These are phyloP conservation scores for Lasioglossum vierecki DNA, from an alignment of 2,888 invertebrate species.

Conservation along the genomic window DNA sequence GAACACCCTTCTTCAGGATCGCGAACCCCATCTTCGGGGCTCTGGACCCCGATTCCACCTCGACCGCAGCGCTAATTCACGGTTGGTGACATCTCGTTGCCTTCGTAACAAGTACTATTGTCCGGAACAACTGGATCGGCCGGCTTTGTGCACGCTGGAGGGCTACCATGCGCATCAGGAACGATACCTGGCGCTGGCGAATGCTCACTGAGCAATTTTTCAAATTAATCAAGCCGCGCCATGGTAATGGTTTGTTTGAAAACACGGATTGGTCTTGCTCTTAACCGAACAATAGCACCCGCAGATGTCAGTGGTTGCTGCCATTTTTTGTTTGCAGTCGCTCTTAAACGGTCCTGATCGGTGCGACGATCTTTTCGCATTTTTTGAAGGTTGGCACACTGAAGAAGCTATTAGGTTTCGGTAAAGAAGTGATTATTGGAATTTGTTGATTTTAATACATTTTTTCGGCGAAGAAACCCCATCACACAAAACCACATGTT, in stretches of 20 bases:
- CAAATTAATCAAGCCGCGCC: constrained; percentile 47
- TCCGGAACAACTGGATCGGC: constrained; percentile 75
- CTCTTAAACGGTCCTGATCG: background rate
- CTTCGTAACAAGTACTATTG: constrained; percentile 83
- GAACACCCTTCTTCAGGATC: constrained; percentile 15
- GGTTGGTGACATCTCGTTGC: constrained; percentile 82
- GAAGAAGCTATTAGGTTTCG: background rate
- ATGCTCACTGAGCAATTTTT: constrained; percentile 77
- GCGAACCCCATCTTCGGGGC: constrained; percentile 38
- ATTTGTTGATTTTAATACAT: too few relatives aligned
- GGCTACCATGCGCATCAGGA: constrained; percentile 58
- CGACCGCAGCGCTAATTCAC: constrained; percentile 80
- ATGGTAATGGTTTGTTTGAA: constrained; percentile 76
- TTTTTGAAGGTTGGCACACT: background rate
- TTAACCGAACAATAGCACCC: background rate
- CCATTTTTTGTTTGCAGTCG: background rate
- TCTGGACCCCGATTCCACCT: constrained; percentile 49
- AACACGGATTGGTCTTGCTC: constrained; percentile 63
- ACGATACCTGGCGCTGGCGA: constrained; percentile 76
- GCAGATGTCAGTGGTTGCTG: constrained; percentile 27
- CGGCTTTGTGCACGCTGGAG: constrained; percentile 67
- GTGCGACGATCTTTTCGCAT: background rate
- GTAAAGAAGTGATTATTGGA: background rate
- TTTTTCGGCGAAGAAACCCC: too few relatives aligned
- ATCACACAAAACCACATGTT: too few relatives aligned